Evolutionary conservation across 2,113 vertebrate genomes (phyloP).

Genomic region (Channa maculata): DNA sequence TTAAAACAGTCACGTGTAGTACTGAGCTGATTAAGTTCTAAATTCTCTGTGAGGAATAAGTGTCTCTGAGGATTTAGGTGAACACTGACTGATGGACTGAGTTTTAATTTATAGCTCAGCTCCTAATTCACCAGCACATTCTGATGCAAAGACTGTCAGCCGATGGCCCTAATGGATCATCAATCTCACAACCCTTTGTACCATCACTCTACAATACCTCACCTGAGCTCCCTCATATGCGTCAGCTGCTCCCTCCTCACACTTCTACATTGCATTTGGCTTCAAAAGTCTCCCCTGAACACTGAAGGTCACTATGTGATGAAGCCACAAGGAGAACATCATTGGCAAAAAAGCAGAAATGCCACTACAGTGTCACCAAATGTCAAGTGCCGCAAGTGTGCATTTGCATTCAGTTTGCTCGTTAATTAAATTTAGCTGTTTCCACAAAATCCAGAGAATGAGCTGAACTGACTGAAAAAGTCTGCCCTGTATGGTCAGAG

Average conservation of each 20-base stretch:
- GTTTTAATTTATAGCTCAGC: slow-evolving; percentile 24
- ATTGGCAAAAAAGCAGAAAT: slow-evolving; percentile 4
- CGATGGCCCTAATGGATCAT: slow-evolving; percentile 17
- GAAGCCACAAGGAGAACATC: slow-evolving; percentile 1
- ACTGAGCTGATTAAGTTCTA: no score
- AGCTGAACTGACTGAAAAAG: neutral
- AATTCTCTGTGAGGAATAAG: no score
- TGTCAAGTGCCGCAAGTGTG: neutral
- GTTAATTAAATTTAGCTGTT: neutral
- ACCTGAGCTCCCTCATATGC: slow-evolving; percentile 10
- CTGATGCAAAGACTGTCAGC: slow-evolving; percentile 24
- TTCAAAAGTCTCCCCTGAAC: neutral
- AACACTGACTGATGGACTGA: slow-evolving; percentile 29
- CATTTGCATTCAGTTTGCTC: neutral
- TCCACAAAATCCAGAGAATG: neutral
- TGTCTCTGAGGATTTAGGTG: slow-evolving; percentile 7
- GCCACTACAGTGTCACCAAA: neutral
- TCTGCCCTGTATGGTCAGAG: no score
- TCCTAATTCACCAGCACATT: slow-evolving; percentile 9
- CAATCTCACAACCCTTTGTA: slow-evolving; percentile 31
- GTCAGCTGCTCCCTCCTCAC: slow-evolving; percentile 25
- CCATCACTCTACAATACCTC: slow-evolving; percentile 11
- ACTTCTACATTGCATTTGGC: no score
- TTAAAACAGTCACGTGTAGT: no score
- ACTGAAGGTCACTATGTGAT: neutral